A percentile compares a stretch with the other conserved stretches of the same genome.
Conservation (phyloP, 2,113 vertebrate species). For the Microcebus ravelobensis region DNA sequence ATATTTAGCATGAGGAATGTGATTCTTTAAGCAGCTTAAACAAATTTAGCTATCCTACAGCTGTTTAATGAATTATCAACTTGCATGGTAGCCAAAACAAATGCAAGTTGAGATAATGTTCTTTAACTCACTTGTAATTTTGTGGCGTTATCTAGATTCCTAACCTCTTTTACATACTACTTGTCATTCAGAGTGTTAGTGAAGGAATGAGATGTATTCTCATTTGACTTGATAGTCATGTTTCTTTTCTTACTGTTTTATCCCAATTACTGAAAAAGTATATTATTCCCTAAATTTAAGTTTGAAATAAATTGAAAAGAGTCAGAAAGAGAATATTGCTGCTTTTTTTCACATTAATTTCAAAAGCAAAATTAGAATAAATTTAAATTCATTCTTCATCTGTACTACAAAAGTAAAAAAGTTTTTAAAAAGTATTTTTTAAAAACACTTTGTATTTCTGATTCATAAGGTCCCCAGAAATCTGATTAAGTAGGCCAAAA, state of each 20-base stretch:
- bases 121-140: conserved; percentile 57
- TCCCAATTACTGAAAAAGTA: background rate
- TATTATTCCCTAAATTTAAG: background rate
- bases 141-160: background rate
- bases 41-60: conserved; percentile 41
- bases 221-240: background rate
- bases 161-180: conserved; percentile 49
- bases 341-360: conserved; percentile 9
- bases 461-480: conserved; percentile 20
- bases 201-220: conserved; percentile 47
- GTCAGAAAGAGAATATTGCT: conserved; percentile 22
- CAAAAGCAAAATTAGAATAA: conserved; percentile 45
- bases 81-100: conserved; percentile 76
- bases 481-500: background rate
- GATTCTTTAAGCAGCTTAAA: conserved; percentile 75
- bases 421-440: background rate
- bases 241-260: background rate
- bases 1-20: conserved; percentile 72
- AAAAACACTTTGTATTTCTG: background rate
- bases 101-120: conserved; percentile 50
- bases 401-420: background rate
- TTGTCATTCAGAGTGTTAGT: background rate
- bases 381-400: conserved; percentile 46
- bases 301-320: conserved; percentile 18
- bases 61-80: conserved; percentile 78